These are phyloP conservation scores for Euura lappo DNA, from an alignment of 1,140 invertebrate genomes.

Conservation along the genomic window DNA sequence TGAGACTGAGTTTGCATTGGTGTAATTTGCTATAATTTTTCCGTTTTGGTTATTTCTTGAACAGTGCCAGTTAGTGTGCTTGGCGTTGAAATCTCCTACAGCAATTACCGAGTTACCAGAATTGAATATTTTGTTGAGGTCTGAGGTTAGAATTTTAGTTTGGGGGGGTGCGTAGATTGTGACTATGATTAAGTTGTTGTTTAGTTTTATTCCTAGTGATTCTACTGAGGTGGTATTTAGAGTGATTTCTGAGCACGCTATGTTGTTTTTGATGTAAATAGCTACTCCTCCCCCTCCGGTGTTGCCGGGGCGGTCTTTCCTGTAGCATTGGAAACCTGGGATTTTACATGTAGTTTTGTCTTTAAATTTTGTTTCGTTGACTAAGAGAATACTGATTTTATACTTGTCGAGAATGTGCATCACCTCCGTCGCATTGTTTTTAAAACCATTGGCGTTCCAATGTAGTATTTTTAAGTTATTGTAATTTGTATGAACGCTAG, in stretches of 20 bases:
- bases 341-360: slow-evolving; percentile 13
- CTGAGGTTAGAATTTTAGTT: slow-evolving; percentile 14
- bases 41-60: slow-evolving; percentile 22
- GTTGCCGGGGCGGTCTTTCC: no score
- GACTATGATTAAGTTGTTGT: slow-evolving; percentile 20
- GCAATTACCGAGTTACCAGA: slow-evolving; percentile 11
- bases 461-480: neutral
- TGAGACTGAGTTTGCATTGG: neutral
- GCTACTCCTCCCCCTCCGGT: slow-evolving; percentile 19
- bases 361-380: neutral
- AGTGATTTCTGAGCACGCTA: slow-evolving; percentile 10
- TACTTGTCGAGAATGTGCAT: neutral
- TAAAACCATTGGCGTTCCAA: slow-evolving; percentile 4
- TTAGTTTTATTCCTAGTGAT: slow-evolving; percentile 25
- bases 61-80: slow-evolving; percentile 29
- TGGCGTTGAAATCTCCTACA: slow-evolving; percentile 6
- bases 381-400: neutral
- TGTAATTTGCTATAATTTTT: slow-evolving; percentile 17
- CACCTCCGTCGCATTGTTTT: neutral
- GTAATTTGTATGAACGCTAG: neutral
- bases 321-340: neutral
- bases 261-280: slow-evolving; percentile 15
- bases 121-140: slow-evolving; percentile 26
- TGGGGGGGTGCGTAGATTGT: slow-evolving; percentile 21
- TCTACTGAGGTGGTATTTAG: slow-evolving; percentile 18